Evolutionary conservation across 2,113 vertebrate species (phyloP).

Genomic region (Craseonycteris thonglongyai): DNA sequence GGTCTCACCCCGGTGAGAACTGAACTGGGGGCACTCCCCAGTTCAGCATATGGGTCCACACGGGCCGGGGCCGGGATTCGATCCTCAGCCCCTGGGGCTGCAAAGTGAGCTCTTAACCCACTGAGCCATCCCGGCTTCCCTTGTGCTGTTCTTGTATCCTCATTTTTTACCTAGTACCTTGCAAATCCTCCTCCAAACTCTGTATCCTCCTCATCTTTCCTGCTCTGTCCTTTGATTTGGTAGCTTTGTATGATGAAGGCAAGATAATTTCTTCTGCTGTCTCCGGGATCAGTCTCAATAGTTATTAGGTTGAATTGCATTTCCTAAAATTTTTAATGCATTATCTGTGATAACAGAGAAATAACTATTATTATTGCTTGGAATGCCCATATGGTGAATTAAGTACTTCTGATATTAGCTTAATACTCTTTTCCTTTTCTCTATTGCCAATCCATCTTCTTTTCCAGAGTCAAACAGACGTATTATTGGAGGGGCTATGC

Average conservation of each 20-base stretch:
- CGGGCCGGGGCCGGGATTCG: too few species aligned
- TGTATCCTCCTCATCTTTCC: neutral
- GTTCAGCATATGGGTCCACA: too few species aligned
- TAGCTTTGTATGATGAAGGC: neutral
- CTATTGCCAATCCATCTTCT: neutral
- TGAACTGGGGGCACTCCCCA: too few species aligned
- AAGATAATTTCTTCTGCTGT: neutral
- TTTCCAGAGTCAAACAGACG: slow-evolving; percentile 86
- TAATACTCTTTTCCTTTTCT: neutral
- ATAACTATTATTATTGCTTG: neutral
- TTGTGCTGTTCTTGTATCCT: neutral
- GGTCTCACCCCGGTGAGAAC: too few species aligned
- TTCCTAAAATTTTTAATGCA: neutral
- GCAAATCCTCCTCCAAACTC: neutral
- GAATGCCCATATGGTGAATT: neutral
- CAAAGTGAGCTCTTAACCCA: too few species aligned
- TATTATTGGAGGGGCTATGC: slow-evolving; percentile 95
- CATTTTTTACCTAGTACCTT: neutral
- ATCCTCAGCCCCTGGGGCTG: too few species aligned
- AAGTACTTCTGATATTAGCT: neutral
- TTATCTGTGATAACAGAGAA: neutral
- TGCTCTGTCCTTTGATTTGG: neutral
- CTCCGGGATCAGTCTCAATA: neutral
- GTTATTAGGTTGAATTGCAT: neutral
- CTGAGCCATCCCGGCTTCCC: too few species aligned